Conservation (phyloP, 2,888 invertebrate genomes). For the Sphecodes monilicornis region DNA sequence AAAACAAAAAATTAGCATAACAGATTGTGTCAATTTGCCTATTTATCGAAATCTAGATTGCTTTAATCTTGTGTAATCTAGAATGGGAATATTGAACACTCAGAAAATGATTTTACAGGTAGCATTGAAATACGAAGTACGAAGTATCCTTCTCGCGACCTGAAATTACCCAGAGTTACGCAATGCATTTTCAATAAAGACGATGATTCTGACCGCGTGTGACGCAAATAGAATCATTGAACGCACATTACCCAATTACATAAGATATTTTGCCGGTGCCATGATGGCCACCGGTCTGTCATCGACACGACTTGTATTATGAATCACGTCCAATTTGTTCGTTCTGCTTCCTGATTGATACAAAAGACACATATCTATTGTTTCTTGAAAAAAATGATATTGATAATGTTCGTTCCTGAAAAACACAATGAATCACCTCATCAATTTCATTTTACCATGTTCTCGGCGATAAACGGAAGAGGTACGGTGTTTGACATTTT, state of each 20-base stretch:
- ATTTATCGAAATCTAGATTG: neutral
- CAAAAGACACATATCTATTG: neutral
- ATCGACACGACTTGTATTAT: neutral
- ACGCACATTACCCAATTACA: slow-evolving; percentile 21
- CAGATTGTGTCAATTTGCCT: neutral
- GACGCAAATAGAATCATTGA: slow-evolving; percentile 12
- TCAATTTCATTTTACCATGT: neutral
- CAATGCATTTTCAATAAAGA: slow-evolving; percentile 8
- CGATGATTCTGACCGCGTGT: slow-evolving; percentile 3
- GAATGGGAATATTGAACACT: neutral
- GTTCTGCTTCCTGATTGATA: neutral
- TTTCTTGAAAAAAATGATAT: neutral
- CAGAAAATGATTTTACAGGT: neutral
- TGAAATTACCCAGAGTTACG: slow-evolving; percentile 2
- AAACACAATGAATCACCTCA: neutral
- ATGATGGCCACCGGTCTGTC: neutral
- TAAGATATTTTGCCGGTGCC: slow-evolving; percentile 9
- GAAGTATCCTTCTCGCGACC: neutral
- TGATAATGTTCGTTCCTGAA: neutral
- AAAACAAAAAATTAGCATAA: neutral
- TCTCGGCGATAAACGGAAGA: neutral
- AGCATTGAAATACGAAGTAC: neutral
- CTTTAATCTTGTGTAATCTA: neutral
- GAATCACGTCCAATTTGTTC: slow-evolving; percentile 3
- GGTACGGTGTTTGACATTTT: neutral